These are phyloP conservation scores for Matsumyia berberina DNA, from an alignment of 2,888 invertebrate species.

Conservation along the genomic window DNA sequence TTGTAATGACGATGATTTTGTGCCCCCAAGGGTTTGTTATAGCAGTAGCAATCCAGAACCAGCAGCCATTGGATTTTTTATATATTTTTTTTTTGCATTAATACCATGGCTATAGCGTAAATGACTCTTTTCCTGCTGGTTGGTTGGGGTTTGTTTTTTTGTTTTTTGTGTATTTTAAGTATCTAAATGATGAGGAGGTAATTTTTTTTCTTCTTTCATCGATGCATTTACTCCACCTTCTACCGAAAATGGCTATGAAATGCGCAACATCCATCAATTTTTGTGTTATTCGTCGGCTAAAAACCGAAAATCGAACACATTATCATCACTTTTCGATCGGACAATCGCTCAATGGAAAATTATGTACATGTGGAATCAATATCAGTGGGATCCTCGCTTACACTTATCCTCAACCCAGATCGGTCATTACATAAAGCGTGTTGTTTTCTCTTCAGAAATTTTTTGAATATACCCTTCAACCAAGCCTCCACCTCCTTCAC, in stretches of 20 bases:
- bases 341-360: slow-evolving; percentile 63
- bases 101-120: slow-evolving; percentile 18
- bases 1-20: slow-evolving; percentile 75
- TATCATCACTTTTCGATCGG: slow-evolving; percentile 65
- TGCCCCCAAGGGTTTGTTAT: slow-evolving; percentile 60
- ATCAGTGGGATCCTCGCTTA: slow-evolving; percentile 47
- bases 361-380: slow-evolving; percentile 65
- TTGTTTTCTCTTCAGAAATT: slow-evolving; percentile 55
- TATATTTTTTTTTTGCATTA: slow-evolving; percentile 36
- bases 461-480: slow-evolving; percentile 17
- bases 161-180: slow-evolving; percentile 20
- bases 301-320: slow-evolving; percentile 14
- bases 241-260: slow-evolving; percentile 28
- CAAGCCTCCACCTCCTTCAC: slow-evolving; percentile 37
- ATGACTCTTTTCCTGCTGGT: slow-evolving; percentile 66
- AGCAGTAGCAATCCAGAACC: slow-evolving; percentile 48
- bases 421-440: slow-evolving; percentile 50
- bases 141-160: slow-evolving; percentile 10
- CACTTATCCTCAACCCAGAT: slow-evolving; percentile 66
- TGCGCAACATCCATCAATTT: slow-evolving; percentile 40
- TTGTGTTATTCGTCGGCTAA: slow-evolving; percentile 5
- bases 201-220: not conserved
- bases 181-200: slow-evolving; percentile 21
- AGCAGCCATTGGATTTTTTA: slow-evolving; percentile 22
- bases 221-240: slow-evolving; percentile 52